phyloP scores from a whole-genome alignment of 2,113 vertebrate genomes.

The Hydrochoerus hydrochaeris region DNA sequence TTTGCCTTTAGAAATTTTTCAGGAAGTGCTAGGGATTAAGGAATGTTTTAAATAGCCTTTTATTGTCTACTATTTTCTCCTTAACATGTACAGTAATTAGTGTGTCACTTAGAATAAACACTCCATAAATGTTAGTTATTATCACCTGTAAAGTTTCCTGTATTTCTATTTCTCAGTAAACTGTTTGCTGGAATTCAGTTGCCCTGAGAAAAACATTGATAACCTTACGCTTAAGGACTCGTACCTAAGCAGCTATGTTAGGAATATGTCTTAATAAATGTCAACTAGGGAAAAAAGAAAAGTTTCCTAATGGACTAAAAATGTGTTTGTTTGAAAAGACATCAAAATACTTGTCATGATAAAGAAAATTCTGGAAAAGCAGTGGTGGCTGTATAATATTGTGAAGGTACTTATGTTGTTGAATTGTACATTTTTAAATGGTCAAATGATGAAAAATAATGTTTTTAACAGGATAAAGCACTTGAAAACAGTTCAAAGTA shows the following conservation, averaged over 20 bases:
- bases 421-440: neutral
- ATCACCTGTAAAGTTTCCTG: slow-evolving; percentile 22
- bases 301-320: neutral
- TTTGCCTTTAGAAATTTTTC: neutral
- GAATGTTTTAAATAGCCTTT: neutral
- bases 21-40: neutral
- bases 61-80: slow-evolving; percentile 16
- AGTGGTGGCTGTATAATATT: neutral
- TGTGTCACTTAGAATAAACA: slow-evolving; percentile 37
- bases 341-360: neutral
- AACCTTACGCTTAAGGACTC: neutral
- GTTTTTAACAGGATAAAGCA: neutral
- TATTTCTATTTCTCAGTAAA: neutral
- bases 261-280: slow-evolving; percentile 40
- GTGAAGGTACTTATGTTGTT: neutral
- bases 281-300: neutral
- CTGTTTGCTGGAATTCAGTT: neutral
- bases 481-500: neutral
- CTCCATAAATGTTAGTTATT: slow-evolving; percentile 2
- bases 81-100: slow-evolving; percentile 14
- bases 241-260: neutral
- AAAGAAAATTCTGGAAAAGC: neutral
- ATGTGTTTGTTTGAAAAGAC: neutral
- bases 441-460: neutral
- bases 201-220: slow-evolving; percentile 44